Conservation (phyloP, 1,140 invertebrate genomes). For the Drosophila chauvacae region DNA sequence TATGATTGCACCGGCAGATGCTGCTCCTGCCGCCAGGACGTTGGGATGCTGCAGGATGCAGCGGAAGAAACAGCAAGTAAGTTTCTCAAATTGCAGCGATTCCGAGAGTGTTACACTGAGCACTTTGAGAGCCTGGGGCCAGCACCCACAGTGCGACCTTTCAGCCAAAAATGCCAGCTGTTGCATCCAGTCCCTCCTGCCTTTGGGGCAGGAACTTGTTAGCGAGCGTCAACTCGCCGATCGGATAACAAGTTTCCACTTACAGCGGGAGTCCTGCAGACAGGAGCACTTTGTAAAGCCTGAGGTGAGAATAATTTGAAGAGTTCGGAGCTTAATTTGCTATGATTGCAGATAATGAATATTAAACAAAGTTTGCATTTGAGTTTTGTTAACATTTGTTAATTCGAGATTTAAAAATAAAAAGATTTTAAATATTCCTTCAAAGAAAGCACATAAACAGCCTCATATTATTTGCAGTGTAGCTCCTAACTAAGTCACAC, state of each 20-base stretch:
- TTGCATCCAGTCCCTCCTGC: background rate
- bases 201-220: conserved; percentile 13
- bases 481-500: conserved; percentile 45
- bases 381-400: background rate
- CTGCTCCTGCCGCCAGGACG: conserved; percentile 21
- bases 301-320: background rate
- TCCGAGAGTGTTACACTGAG: conserved; percentile 64
- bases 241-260: conserved; percentile 44
- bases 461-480: conserved; percentile 53
- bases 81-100: conserved; percentile 77
- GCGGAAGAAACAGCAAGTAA: conserved; percentile 81
- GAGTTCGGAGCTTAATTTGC: background rate
- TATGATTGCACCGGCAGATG: conserved; percentile 76
- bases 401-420: background rate
- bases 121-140: conserved; percentile 36
- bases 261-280: background rate
- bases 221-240: conserved; percentile 9
- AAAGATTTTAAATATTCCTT: background rate
- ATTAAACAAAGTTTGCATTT: background rate
- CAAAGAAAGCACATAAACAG: no score
- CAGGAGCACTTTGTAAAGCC: background rate
- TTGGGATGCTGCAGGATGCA: conserved; percentile 24
- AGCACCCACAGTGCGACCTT: conserved; percentile 15
- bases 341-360: background rate
- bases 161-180: conserved; percentile 29